Base-by-base conservation (phyloP, 2,888 invertebrate genomes). In the Artemia sinica region DNA sequence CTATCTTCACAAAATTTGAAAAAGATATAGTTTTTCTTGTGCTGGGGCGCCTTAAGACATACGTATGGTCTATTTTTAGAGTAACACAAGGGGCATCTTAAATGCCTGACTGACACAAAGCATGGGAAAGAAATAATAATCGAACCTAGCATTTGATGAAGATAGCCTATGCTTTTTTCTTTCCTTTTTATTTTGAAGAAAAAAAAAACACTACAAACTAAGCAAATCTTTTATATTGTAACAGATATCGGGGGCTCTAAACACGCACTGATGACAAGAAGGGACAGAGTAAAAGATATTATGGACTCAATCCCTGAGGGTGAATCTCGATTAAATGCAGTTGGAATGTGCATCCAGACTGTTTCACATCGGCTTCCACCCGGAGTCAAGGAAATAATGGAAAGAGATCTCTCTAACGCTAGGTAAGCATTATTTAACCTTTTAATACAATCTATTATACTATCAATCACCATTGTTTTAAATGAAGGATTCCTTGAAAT, bases 221-320 rank as follows among this genome's bases (percentile, higher is more conserved):
- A 48, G 66, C 49, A 58, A 8, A 41, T 49, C 12, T 52, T 63
- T 6, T 1, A 51, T 67, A 66, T 65, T 10, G 12, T 67, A 70
- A 9, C 77, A 73, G 93, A 94, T 77, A 89, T 86, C 73, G 86
- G 87, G 51, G 94, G 94, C 9, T 93, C 89, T 74, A 89, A 91
- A 77, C 83, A 87, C 52, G 85, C 86, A 0, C 80, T 95, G n/a
- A 88, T 91, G 76, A 85, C 86, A 65, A 84, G 91, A 74, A 80
- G 93, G 28, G 82, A 82, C 65, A 90, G 89, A 77, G 84, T 95
- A 58, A 84, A 84, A 74, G 89, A 91, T 74, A 82, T 94, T 18
- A 84, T 88, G 75, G 87, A 89, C 74, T 84, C 84, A 10, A 81
- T 89, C 70, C 85, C 87, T 1, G 88, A 87, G 75, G 89, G 89